Base-by-base conservation (phyloP, 2,113 vertebrate genomes). In the Lepus timidus region DNA sequence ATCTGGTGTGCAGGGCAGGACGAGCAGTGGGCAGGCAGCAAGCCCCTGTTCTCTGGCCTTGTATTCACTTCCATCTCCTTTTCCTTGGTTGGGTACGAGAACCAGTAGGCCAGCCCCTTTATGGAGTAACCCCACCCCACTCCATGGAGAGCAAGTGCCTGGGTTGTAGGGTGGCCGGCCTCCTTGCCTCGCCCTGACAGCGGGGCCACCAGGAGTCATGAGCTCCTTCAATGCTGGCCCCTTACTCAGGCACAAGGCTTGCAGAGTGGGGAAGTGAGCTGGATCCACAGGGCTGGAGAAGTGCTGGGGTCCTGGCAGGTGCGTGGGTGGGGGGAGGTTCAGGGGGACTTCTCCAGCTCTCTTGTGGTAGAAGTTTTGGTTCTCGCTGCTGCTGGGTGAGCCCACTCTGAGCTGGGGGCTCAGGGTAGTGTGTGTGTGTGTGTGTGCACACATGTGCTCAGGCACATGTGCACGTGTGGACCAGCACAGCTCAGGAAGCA, bases 161-260 rank as follows among this genome's bases (percentile, higher is more conserved):
- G 61, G 65, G 51, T 29, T 17, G 33, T 31, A 36, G 29, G 31
- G 9, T 25, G 52, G 78, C 33, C 22, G 1, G 49, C 90, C 79
- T 94, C 25, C 84, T 80, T 75, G 55, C 70, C 76, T 76, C 67
- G 44, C 14, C 62, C 20, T 51, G 71, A 70, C 16, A 65, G 74
- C 31, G 78, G 52, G 52, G 64, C 75, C 3, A 23, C 22, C 12
- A 23, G 33, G 61, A 75, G 20, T 75, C 78, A 67, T 39, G 1
- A 3, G 76, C 9, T 79, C 75, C 81, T 93, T 96, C 78, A 93
- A 90, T 90, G 39, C 36, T 58, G 61, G 4, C 5, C 78, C 73
- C 49, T 87, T 86, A 84, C 80, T 85, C 71, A 91, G 70, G n/a
- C 22, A 85, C 58, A 7, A 44, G 39, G 44, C 44, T 6, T 44